Base-by-base conservation (phyloP, 37 sponge, comb jelly and placozoan genomes). In the Ephydatia muelleri region DNA sequence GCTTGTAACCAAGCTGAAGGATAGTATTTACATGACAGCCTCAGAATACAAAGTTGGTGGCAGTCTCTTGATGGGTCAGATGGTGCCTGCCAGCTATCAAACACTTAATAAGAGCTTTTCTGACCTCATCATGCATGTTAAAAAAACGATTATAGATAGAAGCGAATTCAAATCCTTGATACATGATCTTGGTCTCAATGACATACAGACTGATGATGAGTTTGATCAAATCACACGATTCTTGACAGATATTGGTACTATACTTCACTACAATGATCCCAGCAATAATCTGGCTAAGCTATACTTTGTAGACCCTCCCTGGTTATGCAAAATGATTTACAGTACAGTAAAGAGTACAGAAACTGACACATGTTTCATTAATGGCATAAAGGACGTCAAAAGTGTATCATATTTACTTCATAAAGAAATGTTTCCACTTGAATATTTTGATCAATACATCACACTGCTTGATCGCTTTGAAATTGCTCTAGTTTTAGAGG, bases 291-390 rank as follows among this genome's bases (percentile, higher is more conserved):
- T 96, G 3, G 78, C 88, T 76, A 90, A 96, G 78, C 87, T 96
- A 48, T 91, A 91, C 78, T 96, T 96, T 71, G 78, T 93, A 38
- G 94, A 96, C 43, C 97, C 97, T n/a, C 87, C 85, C 49, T 96
- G 97, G 97, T 90, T 96, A 26, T 93, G 92, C 48, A 87, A 96
- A 57, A 91, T 96, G 90, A 96, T 96, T 90, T 91, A 92, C 28
- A 90, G 82, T 8, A 82, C 93, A 1, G 84, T 96, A 12, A 91
- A 92, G 13, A 83, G 93, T 70, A 85, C 83, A 25, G 92, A 92
- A 78, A 85, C 69, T 71, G 93, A 93, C 74, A 92, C 92, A 0
- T 96, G 79, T 79, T 79, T 96, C 26, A 86, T 66, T 38, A 92
- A 92, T 35, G 94, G 95, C n/a, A 92, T 95, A 30, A 80, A 89